Conservation (phyloP, 2,113 vertebrate genomes). For the Sinocyclocheilus grahami region DNA sequence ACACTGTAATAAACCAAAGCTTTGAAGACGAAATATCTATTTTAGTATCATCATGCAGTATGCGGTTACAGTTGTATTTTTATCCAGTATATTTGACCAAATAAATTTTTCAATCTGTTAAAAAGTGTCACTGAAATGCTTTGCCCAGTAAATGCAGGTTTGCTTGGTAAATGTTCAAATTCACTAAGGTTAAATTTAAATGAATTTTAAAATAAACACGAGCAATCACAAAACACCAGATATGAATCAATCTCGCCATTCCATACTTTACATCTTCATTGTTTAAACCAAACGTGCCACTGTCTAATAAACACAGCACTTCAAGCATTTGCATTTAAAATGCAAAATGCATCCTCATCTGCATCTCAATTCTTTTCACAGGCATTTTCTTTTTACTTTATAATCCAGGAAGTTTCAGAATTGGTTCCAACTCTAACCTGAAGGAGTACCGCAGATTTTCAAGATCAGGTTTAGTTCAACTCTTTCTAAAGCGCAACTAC, state of each 20-base stretch:
- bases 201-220: not conserved
- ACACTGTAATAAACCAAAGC: slow-evolving; percentile 73
- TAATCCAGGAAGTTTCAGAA: not conserved
- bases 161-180: not conserved
- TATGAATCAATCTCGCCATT: not conserved
- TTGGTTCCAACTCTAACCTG: not conserved
- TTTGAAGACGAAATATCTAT: slow-evolving; percentile 59
- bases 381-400: not conserved
- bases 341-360: not conserved
- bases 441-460: not conserved
- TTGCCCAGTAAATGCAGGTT: not conserved
- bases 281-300: not conserved
- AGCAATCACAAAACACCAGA: not conserved
- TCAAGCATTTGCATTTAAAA: not conserved
- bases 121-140: not conserved
- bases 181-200: not conserved
- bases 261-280: not conserved
- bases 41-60: slow-evolving; percentile 63
- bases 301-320: not conserved
- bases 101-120: slow-evolving; percentile 19
- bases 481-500: not conserved
- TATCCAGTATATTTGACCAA: slow-evolving; percentile 43
- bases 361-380: not conserved
- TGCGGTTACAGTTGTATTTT: slow-evolving; percentile 60
- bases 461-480: not conserved